Base-by-base conservation (phyloP, 2,888 invertebrate species). In the Hybos culiciformis region DNA sequence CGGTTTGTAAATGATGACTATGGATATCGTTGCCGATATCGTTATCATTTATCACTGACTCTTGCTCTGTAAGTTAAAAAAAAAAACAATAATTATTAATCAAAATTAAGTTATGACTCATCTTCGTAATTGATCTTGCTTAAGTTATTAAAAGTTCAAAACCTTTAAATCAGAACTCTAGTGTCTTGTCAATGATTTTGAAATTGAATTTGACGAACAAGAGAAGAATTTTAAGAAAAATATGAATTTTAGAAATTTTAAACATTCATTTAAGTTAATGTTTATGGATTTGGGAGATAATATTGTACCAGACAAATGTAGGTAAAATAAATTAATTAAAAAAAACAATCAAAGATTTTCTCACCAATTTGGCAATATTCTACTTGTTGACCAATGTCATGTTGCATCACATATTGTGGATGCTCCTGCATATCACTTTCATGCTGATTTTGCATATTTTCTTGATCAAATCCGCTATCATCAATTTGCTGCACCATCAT, bases 371-470 rank as follows among this genome's bases (percentile, higher is more conserved):
- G 29, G n/a, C n/a, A n/a, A n/a, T n/a, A n/a, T n/a, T n/a, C n/a
- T n/a, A n/a, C n/a, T n/a, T 8, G 29, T n/a, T 29, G 29, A n/a
- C n/a, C n/a, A 50, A 47, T 48, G 49, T 39, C 44, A 42, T 36
- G 42, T 33, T 34, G 46, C 46, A 44, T 49, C 43, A 41, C 37
- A 41, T 32, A 20, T 40, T 42, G 33, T 39, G 44, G 33, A 26
- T 45, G 26, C 39, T 36, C 36, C 3, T 36, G 36, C n/a, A 36
- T 47, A 43, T 39, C 34, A 39, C 42, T n/a, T 15, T 21, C 15
- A 46, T 47, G 48, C 21, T 47, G 48, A 11, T 48, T 41, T 32
- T 47, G 50, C n/a, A 41, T n/a, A 42, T 47, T 45, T 15, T 46
- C 20, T 31, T 42, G 43, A 19, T 41, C 23, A 8, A 39, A 33